Base-by-base conservation (phyloP, 2,113 vertebrate genomes). In the Australoheros scitulus region DNA sequence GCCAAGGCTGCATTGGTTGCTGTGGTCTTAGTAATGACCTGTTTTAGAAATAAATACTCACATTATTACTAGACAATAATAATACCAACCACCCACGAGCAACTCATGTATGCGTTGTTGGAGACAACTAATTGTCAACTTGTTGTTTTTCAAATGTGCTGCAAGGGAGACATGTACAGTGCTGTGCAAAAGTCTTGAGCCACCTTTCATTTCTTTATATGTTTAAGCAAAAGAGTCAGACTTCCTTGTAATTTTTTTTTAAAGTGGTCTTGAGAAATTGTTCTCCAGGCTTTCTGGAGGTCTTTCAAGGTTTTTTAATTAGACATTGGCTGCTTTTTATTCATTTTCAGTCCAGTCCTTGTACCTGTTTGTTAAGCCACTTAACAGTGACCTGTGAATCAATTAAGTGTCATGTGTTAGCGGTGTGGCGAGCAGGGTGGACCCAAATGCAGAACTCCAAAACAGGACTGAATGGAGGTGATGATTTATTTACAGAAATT, bases 11-110 rank as follows among this genome's bases (percentile, higher is more conserved):
- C 13, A 58, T 82, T 29, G 63, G 61, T 41, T 76, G 29, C 17
- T 79, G 80, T 81, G 74, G 81, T 81, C 64, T 85, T 36, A 58
- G 22, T 81, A 80, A 89, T 83, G 82, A 38, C 22, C 47, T 79
- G 14, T 60, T 85, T 80, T 14, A 50, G 22, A 68, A 65, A 7
- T 20, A 83, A 77, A 84, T 34, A 70, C 55, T 22, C 17, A 47
- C 34, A 81, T 50, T 61, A 29, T 63, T 61, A 29, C 70, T 77
- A 11, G 29, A 79, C 26, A 78, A 43, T n/a, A 83, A 84, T 18
- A 77, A 81, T 20, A 52, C 70, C 50, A 87, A n/a, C 24, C 55
- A 57, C 61, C 77, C 59, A 80, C 29, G 2, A 57, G 10, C 36
- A 38, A 38, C 8, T 36, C 36, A 36, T 36, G 9, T 10, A 10